phyloP scores from a whole-genome alignment of 2,113 vertebrate species.

The Gobius niger region DNA sequence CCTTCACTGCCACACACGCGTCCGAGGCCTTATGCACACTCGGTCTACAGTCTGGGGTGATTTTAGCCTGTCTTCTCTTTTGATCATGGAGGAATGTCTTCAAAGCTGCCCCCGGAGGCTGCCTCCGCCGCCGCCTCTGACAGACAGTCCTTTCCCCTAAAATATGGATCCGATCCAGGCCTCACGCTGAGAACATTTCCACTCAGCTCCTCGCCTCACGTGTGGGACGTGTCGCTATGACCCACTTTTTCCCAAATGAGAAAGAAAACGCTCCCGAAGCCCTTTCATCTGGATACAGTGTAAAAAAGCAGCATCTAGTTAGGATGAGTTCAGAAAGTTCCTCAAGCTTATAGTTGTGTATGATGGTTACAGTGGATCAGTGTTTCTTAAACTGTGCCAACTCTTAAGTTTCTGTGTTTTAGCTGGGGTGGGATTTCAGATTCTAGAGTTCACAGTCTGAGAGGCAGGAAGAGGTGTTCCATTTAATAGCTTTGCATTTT shows the following conservation, averaged over 20 bases:
- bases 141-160: slow-evolving; percentile 33
- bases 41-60: too few species aligned
- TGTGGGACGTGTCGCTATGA: slow-evolving; percentile 66
- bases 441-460: too few species aligned
- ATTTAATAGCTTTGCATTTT: too few species aligned
- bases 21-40: too few species aligned
- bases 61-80: neutral
- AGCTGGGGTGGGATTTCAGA: too few species aligned
- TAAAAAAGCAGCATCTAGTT: neutral
- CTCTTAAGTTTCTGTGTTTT: too few species aligned
- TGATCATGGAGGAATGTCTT: slow-evolving; percentile 36
- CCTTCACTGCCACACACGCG: too few species aligned
- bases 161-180: slow-evolving; percentile 38
- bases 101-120: slow-evolving; percentile 47
- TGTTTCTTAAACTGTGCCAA: too few species aligned
- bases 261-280: slow-evolving; percentile 46
- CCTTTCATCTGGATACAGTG: slow-evolving; percentile 37
- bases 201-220: slow-evolving; percentile 38
- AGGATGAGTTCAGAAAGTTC: too few species aligned
- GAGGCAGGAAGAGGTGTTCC: too few species aligned
- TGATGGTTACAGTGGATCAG: too few species aligned
- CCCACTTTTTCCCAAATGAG: slow-evolving; percentile 53
- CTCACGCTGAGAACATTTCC: slow-evolving; percentile 47
- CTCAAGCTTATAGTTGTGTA: too few species aligned
- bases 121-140: slow-evolving; percentile 39